Conservation (phyloP, 2,888 invertebrate species). For the Scelioninae gen. 1 region DNA sequence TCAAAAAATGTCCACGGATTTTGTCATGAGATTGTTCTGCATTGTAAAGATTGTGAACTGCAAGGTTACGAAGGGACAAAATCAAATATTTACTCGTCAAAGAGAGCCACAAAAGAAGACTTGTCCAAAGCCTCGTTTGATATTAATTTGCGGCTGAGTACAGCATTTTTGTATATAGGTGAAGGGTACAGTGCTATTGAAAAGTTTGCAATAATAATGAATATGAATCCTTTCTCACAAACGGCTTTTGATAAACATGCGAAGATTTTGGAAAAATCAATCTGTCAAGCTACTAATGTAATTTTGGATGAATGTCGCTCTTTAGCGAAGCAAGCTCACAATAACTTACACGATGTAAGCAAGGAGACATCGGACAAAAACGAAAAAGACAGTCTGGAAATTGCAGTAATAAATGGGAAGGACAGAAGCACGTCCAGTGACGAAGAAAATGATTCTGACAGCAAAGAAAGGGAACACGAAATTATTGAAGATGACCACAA, state of each 20-base stretch:
- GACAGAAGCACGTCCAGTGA: slow-evolving; percentile 7
- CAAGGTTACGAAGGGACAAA: slow-evolving; percentile 2
- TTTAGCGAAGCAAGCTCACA: not conserved
- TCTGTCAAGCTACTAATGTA: not conserved
- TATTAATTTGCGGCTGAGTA: not conserved
- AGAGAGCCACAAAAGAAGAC: slow-evolving; percentile 8
- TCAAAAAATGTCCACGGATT: slow-evolving; percentile 6
- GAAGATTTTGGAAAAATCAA: not conserved
- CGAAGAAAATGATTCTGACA: slow-evolving; percentile 14
- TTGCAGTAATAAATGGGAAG: slow-evolving; percentile 6
- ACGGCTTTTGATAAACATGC: slow-evolving; percentile 8
- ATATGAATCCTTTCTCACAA: slow-evolving; percentile 17
- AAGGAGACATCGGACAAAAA: slow-evolving; percentile 4
- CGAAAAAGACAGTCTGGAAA: slow-evolving; percentile 1
- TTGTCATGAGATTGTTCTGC: slow-evolving; percentile 12
- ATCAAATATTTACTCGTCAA: slow-evolving; percentile 4
- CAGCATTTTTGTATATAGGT: slow-evolving; percentile 24
- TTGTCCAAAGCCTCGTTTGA: slow-evolving; percentile 4
- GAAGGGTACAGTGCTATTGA: slow-evolving; percentile 26
- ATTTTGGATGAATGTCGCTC: slow-evolving; percentile 1
- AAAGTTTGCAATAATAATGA: slow-evolving; percentile 31
- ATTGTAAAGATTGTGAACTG: slow-evolving; percentile 16
- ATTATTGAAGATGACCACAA: slow-evolving; percentile 6
- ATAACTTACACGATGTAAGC: slow-evolving; percentile 8
- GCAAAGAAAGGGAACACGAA: slow-evolving; percentile 3